Evolutionary conservation across 2,797 vertebrate genomes (phyloP), one percentile per base, ranked within the genome.

Genomic region (Echeneis naucrates): DNA sequence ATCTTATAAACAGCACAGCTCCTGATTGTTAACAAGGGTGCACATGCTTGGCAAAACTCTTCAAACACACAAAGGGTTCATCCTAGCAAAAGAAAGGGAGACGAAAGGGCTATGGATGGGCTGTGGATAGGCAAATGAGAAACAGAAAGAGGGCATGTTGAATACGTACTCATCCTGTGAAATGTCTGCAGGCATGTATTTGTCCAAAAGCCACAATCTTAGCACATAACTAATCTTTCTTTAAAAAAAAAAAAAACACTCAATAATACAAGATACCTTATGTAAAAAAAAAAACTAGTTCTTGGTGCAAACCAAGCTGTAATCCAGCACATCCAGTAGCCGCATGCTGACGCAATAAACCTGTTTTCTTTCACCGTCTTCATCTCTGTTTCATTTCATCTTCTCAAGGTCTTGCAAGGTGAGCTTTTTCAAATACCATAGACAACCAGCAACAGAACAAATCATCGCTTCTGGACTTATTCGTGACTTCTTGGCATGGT

Each of bases 81-180:
- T 84, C 81, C 74, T 86, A 82, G 80, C 77, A 78, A 82, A 86
- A 54, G 73, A 84, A 53, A 76, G 79, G n/a, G 47, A 48, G 76
- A 79, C 62, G 38, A 75, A 64, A 82, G 45, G 50, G 53, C 71
- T 32, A 73, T 35, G 70, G 54, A 81, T 55, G 71, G 64, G 60
- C 71, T 32, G 73, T 35, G 72, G 54, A 81, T 55, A 71, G 64
- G 60, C 35, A 33, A 82, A 76, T 57, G 78, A 82, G 75, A 80
- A 69, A 77, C 73, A 79, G 69, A 68, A 78, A 73, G 77, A 80
- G 83, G 74, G 60, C 70, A 78, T 74, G 76, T 63, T 81, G 83
- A 88, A 87, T 81, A 85, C 84, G 66, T 68, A 54, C 85, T 81
- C 10, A 0, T 67, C 72, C 53, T 72, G 75, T 83, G 68, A 75